Evolutionary conservation across 2,888 invertebrate genomes (phyloP), one percentile per base, ranked within the genome.

Genomic region (Ariolimax columbianus): DNA sequence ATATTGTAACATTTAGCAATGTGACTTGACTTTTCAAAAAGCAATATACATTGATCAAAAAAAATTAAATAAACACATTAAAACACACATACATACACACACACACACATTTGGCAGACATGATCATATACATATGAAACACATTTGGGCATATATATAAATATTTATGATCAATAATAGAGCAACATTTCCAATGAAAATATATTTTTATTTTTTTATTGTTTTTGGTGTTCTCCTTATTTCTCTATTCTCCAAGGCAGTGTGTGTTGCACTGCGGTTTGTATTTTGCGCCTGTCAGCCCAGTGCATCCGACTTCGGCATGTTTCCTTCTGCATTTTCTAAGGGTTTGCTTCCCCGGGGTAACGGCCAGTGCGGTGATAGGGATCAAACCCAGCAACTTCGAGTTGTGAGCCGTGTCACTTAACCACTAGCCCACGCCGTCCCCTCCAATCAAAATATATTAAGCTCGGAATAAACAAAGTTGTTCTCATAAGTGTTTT

Each of bases 121-220:
- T 30, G 40, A 72, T 38, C 6, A 26, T 3, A 40, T 3, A 72
- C 66, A 40, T 72, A 17, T 2, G 26, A 40, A 38, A 40, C 72
- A 72, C 72, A 72, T 72, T 26, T 72, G 72, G 72, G 1, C n/a
- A 40, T 72, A 11, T 72, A 9, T 72, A 40, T 72, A 38, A 40
- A 19, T 40, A 23, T 40, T 4, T 40, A 26, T 1, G 6, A 40
- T 72, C 19, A 36, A 19, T 19, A 70, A 11, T 38, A 33, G 23
- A 70, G 70, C 38, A 4, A 17, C 26, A 70, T 70, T 33, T 70
- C 70, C 14, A 38, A 70, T 38, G 19, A 4, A 38, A 70, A 47
- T 14, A 23, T 55, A 7, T 55, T 14, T 55, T 11, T 55, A 6
- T 47, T 17, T 47, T 47, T 47, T 17, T 47, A 47, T 47, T 17